Percentiles rank a stretch among this genome's conserved stretches.
These are phyloP conservation scores for Chrysolina haemoptera DNA, from an alignment of 2,888 invertebrate genomes.

Conservation along the genomic window DNA sequence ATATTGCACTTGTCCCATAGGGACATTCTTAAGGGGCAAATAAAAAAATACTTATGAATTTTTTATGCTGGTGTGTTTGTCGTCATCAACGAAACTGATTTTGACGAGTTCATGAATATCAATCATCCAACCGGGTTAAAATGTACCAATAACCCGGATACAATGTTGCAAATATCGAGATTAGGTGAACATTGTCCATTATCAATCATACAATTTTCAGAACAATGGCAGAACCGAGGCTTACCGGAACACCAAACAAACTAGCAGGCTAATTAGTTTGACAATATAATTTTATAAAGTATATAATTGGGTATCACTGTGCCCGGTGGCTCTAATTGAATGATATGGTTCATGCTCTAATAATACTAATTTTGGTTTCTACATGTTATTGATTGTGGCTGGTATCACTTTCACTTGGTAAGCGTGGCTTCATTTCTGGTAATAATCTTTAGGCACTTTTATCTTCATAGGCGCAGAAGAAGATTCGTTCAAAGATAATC, in stretches of 20 bases:
- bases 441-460: constrained; percentile 12
- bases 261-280: constrained; percentile 32
- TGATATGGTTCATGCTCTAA: constrained; percentile 49
- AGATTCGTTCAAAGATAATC: background rate
- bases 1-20: no score
- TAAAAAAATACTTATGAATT: no score
- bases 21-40: no score
- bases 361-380: constrained; percentile 49
- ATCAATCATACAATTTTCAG: background rate
- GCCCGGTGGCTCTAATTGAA: constrained; percentile 39
- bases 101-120: no score
- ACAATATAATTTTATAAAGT: constrained; percentile 5
- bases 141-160: no score
- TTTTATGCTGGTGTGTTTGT: no score
- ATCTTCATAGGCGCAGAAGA: background rate
- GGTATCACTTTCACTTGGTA: constrained; percentile 47
- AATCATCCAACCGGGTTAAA: no score
- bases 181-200: background rate
- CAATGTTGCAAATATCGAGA: background rate
- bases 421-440: constrained; percentile 31
- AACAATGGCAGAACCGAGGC: background rate
- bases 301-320: constrained; percentile 17
- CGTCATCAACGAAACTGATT: no score
- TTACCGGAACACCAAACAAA: constrained; percentile 28
- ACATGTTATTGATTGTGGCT: constrained; percentile 41